A percentile compares a stretch with the other conserved stretches of the same genome.
Conservation (phyloP, 2,888 invertebrate genomes). For the Heliconius ethilla region DNA sequence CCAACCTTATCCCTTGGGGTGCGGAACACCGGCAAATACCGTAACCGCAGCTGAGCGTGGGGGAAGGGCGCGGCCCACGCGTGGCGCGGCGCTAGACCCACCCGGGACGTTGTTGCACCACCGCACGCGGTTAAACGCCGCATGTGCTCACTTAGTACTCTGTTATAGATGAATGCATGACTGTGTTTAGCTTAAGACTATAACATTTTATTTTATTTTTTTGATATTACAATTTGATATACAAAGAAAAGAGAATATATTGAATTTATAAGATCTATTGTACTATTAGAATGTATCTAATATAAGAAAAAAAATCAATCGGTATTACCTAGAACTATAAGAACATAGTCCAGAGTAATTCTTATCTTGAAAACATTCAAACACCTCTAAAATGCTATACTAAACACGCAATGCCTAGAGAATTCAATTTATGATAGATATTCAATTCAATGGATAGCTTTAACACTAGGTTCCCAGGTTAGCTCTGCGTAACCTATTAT, state of each 20-base stretch:
- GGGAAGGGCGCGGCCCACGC: conserved; percentile 97
- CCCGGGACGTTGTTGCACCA: conserved; percentile 89
- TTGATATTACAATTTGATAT: no score
- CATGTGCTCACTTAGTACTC: conserved; percentile 94
- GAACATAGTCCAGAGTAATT: no score
- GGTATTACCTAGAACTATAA: no score
- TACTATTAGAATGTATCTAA: no score
- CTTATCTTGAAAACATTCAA: no score
- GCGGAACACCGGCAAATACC: conserved; percentile 94
- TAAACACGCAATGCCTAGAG: no score
- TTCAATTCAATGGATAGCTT: background rate
- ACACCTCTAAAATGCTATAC: no score
- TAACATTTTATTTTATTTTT: no score
- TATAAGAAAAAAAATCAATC: no score
- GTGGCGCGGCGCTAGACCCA: conserved; percentile 84
- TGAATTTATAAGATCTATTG: no score
- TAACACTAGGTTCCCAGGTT: background rate
- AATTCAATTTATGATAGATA: no score
- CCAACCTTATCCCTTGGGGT: conserved; percentile 91
- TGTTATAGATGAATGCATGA: conserved; percentile 61
- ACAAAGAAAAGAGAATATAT: no score
- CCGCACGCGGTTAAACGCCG: conserved; percentile 86
- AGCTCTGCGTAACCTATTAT: background rate
- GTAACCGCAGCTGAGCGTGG: conserved; percentile 94
- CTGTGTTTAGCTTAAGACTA: background rate